A percentile compares a stretch with the other conserved stretches of the same genome.
phyloP scores from a whole-genome alignment of 1,140 invertebrate species.

The Solenopsis invicta region DNA sequence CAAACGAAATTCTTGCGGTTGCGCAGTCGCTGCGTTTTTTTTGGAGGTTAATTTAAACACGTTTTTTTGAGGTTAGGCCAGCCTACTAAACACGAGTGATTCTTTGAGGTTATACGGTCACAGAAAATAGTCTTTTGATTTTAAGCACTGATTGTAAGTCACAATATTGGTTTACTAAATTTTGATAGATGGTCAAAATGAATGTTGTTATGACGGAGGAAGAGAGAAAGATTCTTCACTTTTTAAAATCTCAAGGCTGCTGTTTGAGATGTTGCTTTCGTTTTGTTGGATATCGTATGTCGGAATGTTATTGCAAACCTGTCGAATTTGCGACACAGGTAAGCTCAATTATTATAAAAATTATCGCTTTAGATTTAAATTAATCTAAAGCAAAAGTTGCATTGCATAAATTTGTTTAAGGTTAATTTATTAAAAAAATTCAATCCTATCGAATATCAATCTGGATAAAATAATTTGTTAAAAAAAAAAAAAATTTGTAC shows the following conservation, averaged over 20 bases:
- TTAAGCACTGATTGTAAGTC: not conserved
- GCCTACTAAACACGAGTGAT: not conserved
- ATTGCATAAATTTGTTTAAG: not conserved
- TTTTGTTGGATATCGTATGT: conserved; percentile 84
- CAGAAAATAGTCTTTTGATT: not conserved
- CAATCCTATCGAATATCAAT: not conserved
- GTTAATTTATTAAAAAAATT: not conserved
- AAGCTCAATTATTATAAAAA: conserved; percentile 57
- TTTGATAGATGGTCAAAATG: conserved; percentile 40
- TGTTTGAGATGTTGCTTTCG: conserved; percentile 88
- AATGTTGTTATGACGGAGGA: conserved; percentile 44
- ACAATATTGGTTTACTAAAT: not conserved
- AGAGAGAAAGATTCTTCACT: conserved; percentile 81
- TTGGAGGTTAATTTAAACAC: no score
- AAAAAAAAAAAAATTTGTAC: not conserved
- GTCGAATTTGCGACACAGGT: conserved; percentile 82
- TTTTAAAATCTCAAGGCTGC: conserved; percentile 84
- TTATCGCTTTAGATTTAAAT: no score
- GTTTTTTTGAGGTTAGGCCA: no score
- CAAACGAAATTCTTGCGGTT: no score
- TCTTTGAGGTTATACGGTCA: not conserved
- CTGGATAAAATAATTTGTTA: not conserved
- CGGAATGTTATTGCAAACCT: conserved; percentile 84
- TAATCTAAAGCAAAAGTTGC: conserved; percentile 18
- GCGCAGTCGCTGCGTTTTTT: no score